Evolutionary conservation across 2,888 invertebrate species (phyloP), one percentile per base, ranked within the genome.

Genomic region (Synergus laeviventris): DNA sequence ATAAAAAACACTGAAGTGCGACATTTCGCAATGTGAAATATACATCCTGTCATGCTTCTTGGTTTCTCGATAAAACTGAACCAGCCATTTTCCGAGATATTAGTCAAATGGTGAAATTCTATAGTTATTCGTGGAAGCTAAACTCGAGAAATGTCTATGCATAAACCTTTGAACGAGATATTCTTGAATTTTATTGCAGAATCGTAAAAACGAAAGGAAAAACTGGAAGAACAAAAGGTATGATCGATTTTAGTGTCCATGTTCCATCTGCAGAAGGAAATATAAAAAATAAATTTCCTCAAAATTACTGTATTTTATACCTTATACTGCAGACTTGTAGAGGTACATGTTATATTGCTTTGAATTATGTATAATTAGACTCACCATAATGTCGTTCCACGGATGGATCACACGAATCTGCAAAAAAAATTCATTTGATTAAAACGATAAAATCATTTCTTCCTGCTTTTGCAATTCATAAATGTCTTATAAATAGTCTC

Each of bases 311-410:
- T 9, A 2, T 3, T 56, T 11, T 56, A 21, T 18, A 7, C 11
- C 12, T 21, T 9, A 56, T 21, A 21, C 12, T 56, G 12, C 12
- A 49, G n/a, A 14, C 1, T n/a, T n/a, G 1, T n/a, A n/a, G 8
- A 49, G 8, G 7, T n/a, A 8, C 2, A n/a, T 49, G n/a, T 49
- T 49, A 49, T 8, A n/a, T 2, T 49, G 9, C 0, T 8, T 2
- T 18, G 18, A 9, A 9, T 54, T 11, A 24, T n/a, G 12, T 18
- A 1, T n/a, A 31, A 42, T 61, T 39, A 45, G 79, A 88, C 91
- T 91, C 86, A 91, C 91, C 90, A 82, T 90, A 91, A 81, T 89
- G 85, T 87, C 90, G 87, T 81, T 90, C 91, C 79, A 86, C 87
- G 79, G 88, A 83, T 62, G 88, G 86, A 82, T 91, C 91, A 86